Conservation (phyloP, 2,888 invertebrate genomes). For the Cordilura impudica region DNA sequence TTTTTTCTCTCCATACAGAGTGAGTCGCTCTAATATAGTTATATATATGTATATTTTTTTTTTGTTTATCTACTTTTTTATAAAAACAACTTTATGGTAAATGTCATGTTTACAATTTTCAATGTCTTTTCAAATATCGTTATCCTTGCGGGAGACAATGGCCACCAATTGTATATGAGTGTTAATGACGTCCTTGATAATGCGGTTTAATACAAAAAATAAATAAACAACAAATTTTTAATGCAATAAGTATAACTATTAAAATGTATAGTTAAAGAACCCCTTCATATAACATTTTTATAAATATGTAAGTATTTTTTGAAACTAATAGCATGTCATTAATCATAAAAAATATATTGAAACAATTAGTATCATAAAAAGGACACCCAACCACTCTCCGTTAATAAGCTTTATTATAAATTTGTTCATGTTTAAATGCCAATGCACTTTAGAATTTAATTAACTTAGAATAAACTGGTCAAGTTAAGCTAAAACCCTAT, state of each 20-base stretch:
- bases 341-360: not conserved
- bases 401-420: constrained; percentile 43
- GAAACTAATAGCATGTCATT: constrained; percentile 46
- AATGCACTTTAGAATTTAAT: constrained; percentile 17
- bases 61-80: too few species aligned
- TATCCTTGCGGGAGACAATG: not conserved
- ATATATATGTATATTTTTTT: too few species aligned
- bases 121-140: not conserved
- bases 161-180: not conserved
- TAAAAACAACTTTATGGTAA: not conserved
- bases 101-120: not conserved
- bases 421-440: constrained; percentile 25
- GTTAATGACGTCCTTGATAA: constrained; percentile 39
- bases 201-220: constrained; percentile 12
- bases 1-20: too few species aligned
- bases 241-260: not conserved
- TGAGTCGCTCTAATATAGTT: too few species aligned
- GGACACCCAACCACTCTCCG: constrained; percentile 2
- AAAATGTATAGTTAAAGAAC: constrained; percentile 1
- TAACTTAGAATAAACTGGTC: not conserved
- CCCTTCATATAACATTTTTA: not conserved
- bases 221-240: constrained; percentile 7
- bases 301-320: not conserved
- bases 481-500: too few species aligned
- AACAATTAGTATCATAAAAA: constrained; percentile 7